phyloP scores from a whole-genome alignment of 2,797 vertebrate species.

The Sebastes taczanowskii region DNA sequence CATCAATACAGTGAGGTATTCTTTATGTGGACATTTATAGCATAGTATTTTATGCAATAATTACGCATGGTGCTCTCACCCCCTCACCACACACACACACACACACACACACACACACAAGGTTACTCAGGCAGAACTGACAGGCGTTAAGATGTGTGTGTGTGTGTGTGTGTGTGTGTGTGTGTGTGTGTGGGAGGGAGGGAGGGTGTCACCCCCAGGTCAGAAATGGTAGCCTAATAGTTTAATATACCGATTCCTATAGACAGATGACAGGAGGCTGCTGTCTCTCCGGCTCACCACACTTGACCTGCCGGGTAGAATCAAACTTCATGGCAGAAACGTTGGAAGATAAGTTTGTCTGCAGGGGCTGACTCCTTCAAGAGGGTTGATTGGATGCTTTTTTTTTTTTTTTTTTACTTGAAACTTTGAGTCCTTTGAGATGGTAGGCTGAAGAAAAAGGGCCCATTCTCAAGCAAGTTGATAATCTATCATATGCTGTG shows the following conservation, averaged over 20 bases:
- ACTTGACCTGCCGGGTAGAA: slow-evolving; percentile 4
- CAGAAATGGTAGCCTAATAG: slow-evolving; percentile 57
- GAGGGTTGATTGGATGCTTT: not conserved
- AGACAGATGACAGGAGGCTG: slow-evolving; percentile 62
- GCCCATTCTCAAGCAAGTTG: not conserved
- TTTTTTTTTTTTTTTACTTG: not conserved
- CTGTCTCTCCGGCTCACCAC: slow-evolving; percentile 44
- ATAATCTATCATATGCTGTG: not conserved
- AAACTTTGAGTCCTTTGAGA: not conserved
- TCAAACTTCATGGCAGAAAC: not conserved
- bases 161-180: not conserved
- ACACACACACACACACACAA: not conserved
- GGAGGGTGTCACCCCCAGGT: slow-evolving; percentile 50
- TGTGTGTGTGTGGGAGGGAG: not conserved
- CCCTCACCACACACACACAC: not conserved
- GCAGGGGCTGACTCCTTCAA: not conserved
- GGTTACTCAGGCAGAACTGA: slow-evolving; percentile 63
- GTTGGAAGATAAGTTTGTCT: not conserved
- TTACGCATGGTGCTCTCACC: slow-evolving; percentile 9
- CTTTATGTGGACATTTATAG: slow-evolving; percentile 22
- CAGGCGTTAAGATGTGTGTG: slow-evolving; percentile 40
- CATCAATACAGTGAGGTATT: not conserved
- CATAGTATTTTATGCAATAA: slow-evolving; percentile 13
- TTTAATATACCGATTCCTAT: slow-evolving; percentile 56
- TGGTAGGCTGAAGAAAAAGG: not conserved